Conservation (phyloP, 2,113 vertebrate genomes). For the Clarias gariepinus region DNA sequence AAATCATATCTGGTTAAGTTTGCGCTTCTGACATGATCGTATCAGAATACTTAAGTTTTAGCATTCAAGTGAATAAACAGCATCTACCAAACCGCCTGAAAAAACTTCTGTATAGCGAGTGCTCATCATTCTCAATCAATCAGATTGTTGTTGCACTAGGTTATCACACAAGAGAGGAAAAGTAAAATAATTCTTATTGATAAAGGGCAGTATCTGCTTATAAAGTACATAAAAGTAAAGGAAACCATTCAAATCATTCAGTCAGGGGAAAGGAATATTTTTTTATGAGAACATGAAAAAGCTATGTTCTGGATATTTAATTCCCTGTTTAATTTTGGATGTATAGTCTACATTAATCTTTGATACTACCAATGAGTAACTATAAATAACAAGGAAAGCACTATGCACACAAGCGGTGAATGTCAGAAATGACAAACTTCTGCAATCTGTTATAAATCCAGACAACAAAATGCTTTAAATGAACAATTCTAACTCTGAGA, state of each 20-base stretch:
- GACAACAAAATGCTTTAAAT: constrained; percentile 13
- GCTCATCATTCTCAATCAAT: background rate
- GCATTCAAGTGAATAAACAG: background rate
- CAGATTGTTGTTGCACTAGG: background rate
- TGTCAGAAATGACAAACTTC: background rate
- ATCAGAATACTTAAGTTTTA: background rate
- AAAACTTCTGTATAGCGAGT: background rate
- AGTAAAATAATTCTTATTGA: background rate
- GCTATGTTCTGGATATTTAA: background rate
- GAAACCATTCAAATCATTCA: constrained; percentile 11
- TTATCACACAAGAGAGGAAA: background rate
- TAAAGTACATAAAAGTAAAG: constrained; percentile 14
- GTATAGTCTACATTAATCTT: background rate
- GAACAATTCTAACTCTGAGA: background rate
- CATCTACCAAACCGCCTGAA: background rate
- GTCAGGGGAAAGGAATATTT: background rate
- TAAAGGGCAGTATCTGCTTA: background rate
- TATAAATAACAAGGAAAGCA: constrained; percentile 17
- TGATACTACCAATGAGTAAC: constrained; percentile 25
- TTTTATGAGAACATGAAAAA: background rate
- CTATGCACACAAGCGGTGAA: constrained; percentile 9
- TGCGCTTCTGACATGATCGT: background rate
- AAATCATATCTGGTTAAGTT: background rate
- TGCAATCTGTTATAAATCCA: background rate
- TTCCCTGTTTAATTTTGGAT: background rate